These are phyloP conservation scores for Calonectris borealis DNA, from an alignment of 2,113 vertebrate species.

Conservation along the genomic window DNA sequence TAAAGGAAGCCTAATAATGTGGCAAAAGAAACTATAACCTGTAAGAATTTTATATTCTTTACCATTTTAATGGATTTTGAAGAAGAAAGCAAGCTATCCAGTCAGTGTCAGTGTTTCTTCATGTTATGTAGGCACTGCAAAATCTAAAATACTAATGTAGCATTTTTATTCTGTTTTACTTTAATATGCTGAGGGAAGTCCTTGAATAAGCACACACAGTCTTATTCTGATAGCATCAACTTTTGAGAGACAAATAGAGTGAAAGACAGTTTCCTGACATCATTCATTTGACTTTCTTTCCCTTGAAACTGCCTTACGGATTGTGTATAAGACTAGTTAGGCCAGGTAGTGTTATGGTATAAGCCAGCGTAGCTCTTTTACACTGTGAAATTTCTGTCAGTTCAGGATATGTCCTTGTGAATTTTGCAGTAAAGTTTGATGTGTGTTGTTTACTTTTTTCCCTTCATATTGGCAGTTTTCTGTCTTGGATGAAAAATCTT, in stretches of 20 bases:
- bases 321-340: not conserved
- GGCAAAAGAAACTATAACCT: not conserved
- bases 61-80: not conserved
- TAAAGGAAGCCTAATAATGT: not conserved
- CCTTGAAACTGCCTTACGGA: not conserved
- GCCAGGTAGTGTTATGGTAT: not conserved
- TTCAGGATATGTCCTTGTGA: not conserved
- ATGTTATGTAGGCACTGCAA: not conserved
- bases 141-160: not conserved
- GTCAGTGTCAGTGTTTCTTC: not conserved
- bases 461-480: not conserved
- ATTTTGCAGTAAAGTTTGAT: not conserved
- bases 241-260: not conserved
- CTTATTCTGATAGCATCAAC: not conserved
- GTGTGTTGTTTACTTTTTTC: not conserved
- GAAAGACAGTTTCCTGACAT: not conserved
- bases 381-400: not conserved
- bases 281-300: not conserved
- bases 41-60: not conserved
- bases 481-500: not conserved
- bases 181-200: not conserved
- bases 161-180: not conserved
- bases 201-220: not conserved
- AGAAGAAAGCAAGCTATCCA: not conserved
- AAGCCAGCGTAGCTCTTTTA: not conserved